Percentiles rank a stretch among this genome's conserved stretches.
phyloP scores from a whole-genome alignment of 2,797 vertebrate species.

The Carcharodon carcharias region DNA sequence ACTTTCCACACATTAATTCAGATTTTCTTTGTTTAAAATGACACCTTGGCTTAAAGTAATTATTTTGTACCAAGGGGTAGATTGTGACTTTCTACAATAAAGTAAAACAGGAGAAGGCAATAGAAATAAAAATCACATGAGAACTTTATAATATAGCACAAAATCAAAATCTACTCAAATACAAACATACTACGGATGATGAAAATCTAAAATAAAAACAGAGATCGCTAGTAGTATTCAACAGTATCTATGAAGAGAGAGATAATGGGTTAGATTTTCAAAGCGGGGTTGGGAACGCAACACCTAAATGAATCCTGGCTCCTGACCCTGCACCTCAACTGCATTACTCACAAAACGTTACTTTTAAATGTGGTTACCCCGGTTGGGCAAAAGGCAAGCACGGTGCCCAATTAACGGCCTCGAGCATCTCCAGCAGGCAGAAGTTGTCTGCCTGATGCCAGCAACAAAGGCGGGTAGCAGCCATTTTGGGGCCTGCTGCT shows the following conservation, averaged over 20 bases:
- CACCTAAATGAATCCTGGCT: not conserved
- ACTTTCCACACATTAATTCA: not conserved
- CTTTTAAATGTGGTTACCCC: not conserved
- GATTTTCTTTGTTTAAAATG: not conserved
- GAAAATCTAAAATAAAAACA: not conserved
- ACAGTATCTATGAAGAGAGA: not conserved
- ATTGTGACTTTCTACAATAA: not conserved
- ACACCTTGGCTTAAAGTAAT: constrained; percentile 2
- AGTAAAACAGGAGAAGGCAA: not conserved
- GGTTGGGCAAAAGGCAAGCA: not conserved
- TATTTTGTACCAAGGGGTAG: not conserved
- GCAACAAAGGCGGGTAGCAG: not conserved
- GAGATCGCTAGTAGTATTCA: not conserved
- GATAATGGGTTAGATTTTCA: not conserved
- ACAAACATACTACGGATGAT: not conserved
- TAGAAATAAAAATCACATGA: not conserved
- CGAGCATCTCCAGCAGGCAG: no score
- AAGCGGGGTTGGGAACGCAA: not conserved
- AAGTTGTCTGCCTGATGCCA: no score
- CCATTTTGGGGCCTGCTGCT: no score
- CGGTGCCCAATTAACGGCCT: no score
- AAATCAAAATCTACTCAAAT: not conserved
- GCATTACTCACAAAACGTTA: not conserved
- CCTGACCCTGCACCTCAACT: not conserved
- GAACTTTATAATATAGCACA: not conserved